These are phyloP conservation scores for Poeciliopsis presidionis DNA, from an alignment of 2,797 vertebrate species.

Conservation along the genomic window DNA sequence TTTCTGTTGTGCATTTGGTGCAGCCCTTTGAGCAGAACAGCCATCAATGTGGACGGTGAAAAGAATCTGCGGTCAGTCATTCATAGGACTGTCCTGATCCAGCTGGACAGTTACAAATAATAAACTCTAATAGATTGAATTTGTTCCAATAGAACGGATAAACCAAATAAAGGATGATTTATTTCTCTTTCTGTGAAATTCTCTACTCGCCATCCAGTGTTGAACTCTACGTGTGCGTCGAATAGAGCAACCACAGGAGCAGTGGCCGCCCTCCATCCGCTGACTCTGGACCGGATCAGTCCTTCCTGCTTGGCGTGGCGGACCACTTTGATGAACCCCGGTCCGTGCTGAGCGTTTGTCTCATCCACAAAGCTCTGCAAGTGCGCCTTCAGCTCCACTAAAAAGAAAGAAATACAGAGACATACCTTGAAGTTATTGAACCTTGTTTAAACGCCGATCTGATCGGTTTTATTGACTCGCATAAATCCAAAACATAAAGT, in stretches of 20 bases:
- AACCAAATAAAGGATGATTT: not conserved
- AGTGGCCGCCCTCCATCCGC: conserved; percentile 89
- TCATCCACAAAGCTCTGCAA: conserved; percentile 88
- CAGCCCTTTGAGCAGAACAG: not conserved
- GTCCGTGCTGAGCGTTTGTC: conserved; percentile 81
- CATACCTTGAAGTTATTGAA: not conserved
- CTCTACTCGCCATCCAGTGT: conserved; percentile 87
- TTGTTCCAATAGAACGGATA: not conserved
- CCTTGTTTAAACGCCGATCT: not conserved
- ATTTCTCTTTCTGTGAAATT: not conserved
- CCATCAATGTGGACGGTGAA: not conserved
- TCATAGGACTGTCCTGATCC: not conserved
- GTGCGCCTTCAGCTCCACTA: conserved; percentile 90
- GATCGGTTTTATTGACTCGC: not conserved
- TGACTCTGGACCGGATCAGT: conserved; percentile 91
- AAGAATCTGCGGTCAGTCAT: not conserved
- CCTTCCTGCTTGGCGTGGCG: conserved; percentile 91
- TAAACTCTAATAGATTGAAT: not conserved
- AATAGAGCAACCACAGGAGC: conserved; percentile 94
- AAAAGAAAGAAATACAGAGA: conserved; percentile 1
- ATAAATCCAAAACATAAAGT: not conserved
- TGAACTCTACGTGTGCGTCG: conserved; percentile 96
- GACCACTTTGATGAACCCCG: conserved; percentile 91
- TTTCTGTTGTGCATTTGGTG: not conserved
- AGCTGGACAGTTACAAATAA: not conserved